Base-by-base conservation (phyloP, 1,140 invertebrate species). In the Pectinophora gossypiella region DNA sequence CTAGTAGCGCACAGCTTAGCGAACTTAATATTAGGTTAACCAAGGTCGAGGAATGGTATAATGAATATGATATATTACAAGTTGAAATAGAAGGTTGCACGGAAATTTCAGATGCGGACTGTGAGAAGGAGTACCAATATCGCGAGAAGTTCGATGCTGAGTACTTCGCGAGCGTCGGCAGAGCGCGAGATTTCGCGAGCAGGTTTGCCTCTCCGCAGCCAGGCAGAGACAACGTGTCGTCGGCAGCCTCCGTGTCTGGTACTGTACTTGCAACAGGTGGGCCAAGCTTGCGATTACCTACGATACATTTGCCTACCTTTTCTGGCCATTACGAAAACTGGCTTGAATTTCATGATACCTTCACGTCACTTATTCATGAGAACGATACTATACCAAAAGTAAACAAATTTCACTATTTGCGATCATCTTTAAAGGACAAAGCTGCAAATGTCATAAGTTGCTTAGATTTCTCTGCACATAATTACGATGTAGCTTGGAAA, bases 321-420 rank as follows among this genome's bases (percentile, higher is more conserved):
- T 35, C 19, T 22, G 48, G 54, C 13, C 35, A 51, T 20, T 44
- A 12, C 13, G 18, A 44, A 19, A 18, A 44, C 42, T 44, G 42
- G 19, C 42, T 44, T 20, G 42, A 13, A 19, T 44, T 44, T 44
- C 9, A 19, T 20, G 42, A 44, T 44, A 44, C 42, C 18, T 44
- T 20, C 20, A 19, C 20, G 19, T 44, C 42, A 20, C 7, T 44
- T 3, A 44, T 44, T 20, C 42, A 44, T 13, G 20, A 44, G 19
- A 44, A 44, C 48, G 51, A 42, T 5, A 18, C 22, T 13, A 50
- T 55, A 18, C 15, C 44, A 0, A 19, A 49, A 22, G 50, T 55
- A n/a, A 50, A 46, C 13, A 55, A 55, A 50, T 55, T 55, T 45
- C 53, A 55, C 6, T 55, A 55, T 13, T 47, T 55, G 20, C 53